Base-by-base conservation (phyloP, 1,140 invertebrate genomes). In the Galendromus occidentalis region DNA sequence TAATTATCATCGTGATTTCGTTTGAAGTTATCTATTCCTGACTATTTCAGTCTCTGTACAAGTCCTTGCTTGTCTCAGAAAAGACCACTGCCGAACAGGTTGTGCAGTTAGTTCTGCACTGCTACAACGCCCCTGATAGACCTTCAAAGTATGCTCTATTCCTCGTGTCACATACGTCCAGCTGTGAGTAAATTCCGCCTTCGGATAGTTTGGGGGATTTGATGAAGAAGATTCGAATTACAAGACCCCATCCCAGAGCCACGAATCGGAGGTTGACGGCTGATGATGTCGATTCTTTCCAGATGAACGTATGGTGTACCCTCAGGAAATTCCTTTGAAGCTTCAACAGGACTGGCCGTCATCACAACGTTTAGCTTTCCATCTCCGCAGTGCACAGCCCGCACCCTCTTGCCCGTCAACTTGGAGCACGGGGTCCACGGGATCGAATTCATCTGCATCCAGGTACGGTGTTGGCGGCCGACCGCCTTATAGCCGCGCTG, bases 51-150 rank as follows among this genome's bases (percentile, higher is more conserved):
- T 91, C 88, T 0, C 86, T 91, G 76, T 93, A 92, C 80, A 92
- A 93, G 76, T 89, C 86, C 71, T 77, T 93, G 66, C 79, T 92
- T 64, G 86, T 92, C 67, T 90, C 88, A 65, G 87, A 91, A 69
- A 79, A 83, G 71, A 93, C 89, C 22, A 88, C 86, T n/a, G 86
- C 86, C 2, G 86, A 90, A 73, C 88, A 93, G 76, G 76, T 92
- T 64, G 83, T 92, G 65, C 84, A 86, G 69, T 83, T 93, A 69
- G 75, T 93, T 44, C 79, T 92, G 18, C 85, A 85, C 68, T 91
- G 87, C 76, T 90, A 88, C 72, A 86, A 83, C 74, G 88, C 84
- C 22, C 82, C 80, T 65, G 87, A 91, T 73, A 80, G 83, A 44
- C 84, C 87, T 1, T 86, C 88, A 73, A 82, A 86, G 74, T 92